phyloP scores from a whole-genome alignment of 2,797 vertebrate genomes.

The Falco berigora region DNA sequence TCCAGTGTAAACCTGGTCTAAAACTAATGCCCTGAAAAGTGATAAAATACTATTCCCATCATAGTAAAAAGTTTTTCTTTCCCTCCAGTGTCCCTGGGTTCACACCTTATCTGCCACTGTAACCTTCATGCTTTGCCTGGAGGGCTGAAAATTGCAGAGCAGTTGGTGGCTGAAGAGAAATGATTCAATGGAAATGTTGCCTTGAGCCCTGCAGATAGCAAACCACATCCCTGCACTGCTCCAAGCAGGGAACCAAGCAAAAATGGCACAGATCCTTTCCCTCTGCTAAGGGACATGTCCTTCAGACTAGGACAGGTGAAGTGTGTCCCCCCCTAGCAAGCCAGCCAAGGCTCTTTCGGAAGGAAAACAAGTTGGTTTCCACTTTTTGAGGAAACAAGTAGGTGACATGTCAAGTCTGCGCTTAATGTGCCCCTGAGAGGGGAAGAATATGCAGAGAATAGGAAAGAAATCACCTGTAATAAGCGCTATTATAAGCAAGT shows the following conservation, averaged over 20 bases:
- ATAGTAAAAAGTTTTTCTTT: background rate
- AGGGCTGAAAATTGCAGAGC: slow-evolving; percentile 3
- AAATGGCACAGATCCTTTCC: background rate
- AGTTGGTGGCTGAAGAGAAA: background rate
- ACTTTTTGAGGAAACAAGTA: background rate
- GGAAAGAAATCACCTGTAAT: background rate
- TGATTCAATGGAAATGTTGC: background rate
- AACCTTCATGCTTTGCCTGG: background rate
- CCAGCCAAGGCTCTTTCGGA: background rate
- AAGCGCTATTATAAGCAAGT: background rate
- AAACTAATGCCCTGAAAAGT: background rate
- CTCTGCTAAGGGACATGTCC: background rate
- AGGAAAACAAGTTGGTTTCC: background rate
- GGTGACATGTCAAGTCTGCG: background rate
- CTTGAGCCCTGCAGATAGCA: background rate
- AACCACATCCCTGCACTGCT: background rate
- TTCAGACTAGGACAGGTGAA: background rate
- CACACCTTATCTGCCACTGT: background rate
- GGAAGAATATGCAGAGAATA: background rate
- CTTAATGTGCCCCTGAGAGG: background rate
- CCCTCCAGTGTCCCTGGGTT: background rate
- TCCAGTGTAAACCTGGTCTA: background rate
- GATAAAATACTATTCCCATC: background rate
- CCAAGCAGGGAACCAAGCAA: accelerated
- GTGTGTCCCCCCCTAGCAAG: background rate